phyloP scores from a whole-genome alignment of 2,888 invertebrate genomes.

The Mythimna pallens region DNA sequence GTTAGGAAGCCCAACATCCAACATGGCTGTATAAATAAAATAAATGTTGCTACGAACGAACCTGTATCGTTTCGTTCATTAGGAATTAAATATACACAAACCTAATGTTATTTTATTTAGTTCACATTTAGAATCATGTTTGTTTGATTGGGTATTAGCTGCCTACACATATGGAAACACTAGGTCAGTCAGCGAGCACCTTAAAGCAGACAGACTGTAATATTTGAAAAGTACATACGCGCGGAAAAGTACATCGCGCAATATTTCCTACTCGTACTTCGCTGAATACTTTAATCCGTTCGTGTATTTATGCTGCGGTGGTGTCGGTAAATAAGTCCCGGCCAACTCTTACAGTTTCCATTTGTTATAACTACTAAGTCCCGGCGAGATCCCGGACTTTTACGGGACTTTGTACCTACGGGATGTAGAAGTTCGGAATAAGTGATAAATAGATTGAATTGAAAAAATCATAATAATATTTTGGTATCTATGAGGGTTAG shows the following conservation, averaged over 20 bases:
- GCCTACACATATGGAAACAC: neutral
- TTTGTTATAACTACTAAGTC: constrained; percentile 85
- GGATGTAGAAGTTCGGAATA: constrained; percentile 66
- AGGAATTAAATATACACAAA: neutral
- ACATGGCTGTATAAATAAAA: neutral
- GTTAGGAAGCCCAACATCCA: neutral
- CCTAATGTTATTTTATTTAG: constrained; percentile 9
- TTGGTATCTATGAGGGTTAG: constrained; percentile 10
- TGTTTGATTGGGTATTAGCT: constrained; percentile 23
- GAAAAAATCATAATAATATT: constrained; percentile 48
- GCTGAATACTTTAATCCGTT: constrained; percentile 83
- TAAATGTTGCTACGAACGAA: neutral
- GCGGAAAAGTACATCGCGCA: constrained; percentile 72
- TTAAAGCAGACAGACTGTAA: constrained; percentile 30
- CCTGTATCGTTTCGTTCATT: neutral
- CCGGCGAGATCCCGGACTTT: constrained; percentile 72
- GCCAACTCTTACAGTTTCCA: constrained; percentile 81
- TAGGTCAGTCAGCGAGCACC: constrained; percentile 6
- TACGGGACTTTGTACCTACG: constrained; percentile 58
- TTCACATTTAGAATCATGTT: constrained; percentile 10
- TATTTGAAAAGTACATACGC: constrained; percentile 61
- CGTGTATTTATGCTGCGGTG: constrained; percentile 81
- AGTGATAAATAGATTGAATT: constrained; percentile 65
- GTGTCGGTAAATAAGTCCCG: constrained; percentile 81
- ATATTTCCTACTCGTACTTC: constrained; percentile 77